Evolutionary conservation across 2,113 vertebrate species (phyloP), one percentile per base, ranked within the genome.

Genomic region (Motacilla tschutschensis): DNA sequence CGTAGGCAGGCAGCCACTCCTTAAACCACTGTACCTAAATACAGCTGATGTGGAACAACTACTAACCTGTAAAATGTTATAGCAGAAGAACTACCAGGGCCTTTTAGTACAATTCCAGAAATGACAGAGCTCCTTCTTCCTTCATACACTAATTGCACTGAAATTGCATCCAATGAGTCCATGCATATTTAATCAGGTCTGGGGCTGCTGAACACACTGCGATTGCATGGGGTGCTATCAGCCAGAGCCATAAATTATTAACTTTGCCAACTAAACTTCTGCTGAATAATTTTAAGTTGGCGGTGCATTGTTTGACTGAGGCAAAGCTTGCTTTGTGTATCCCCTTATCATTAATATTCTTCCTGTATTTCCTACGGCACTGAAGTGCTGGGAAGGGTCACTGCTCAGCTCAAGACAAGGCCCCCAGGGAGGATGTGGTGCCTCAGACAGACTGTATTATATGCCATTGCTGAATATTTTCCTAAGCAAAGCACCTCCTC

Each of bases 151-250:
- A 95, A 95, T 92, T 88, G 91, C 87, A 64, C 80, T 94, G 96
- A 95, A 95, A 96, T 85, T 82, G 91, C 87, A 95, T 89, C 87
- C 92, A 92, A 38, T 82, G 89, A 93, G 67, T 24, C 66, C 66
- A 93, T 94, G 85, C 83, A 95, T 95, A 91, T 94, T 96, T 96
- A 87, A 96, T 93, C 76, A 66, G 73, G 54, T 87, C 67, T 70
- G 78, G 87, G 72, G 63, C 88, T 94, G 83, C 79, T 67, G 75
- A 91, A 76, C 73, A 82, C 67, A 51, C 70, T 50, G 88, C 86
- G 75, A 22, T 60, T 86, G 82, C 90, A 91, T 21, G 55, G 83
- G 87, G 67, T 66, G 73, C 88, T 77, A 93, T 87, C 90, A 86
- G 73, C 73, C 86, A 89, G 81, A 94, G 89, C 48, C 70, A 75